A percentile compares a stretch with the other conserved stretches of the same genome.
Evolutionary conservation across 2,888 invertebrate genomes (phyloP).

Genomic region (Andrena hattorfiana): DNA sequence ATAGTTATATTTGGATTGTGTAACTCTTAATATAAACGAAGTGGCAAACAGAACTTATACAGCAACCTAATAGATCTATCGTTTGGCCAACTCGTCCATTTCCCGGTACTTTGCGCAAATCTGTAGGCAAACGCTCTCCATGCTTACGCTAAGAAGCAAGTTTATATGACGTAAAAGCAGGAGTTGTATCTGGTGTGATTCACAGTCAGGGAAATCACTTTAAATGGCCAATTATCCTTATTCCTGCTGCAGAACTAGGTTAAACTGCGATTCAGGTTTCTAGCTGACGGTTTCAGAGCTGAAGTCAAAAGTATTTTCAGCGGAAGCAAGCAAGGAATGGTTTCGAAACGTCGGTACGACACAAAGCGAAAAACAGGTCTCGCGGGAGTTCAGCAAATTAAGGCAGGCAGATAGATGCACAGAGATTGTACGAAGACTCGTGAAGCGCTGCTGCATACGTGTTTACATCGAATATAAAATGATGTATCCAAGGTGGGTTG

Average conservation of each 20-base stretch:
- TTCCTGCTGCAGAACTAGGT: neutral
- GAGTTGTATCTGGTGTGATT: neutral
- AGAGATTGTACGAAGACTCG: constrained; percentile 20
- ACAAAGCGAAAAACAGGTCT: neutral
- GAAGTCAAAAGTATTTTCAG: constrained; percentile 43
- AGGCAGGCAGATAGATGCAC: constrained; percentile 12
- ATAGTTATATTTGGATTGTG: too few relatives aligned
- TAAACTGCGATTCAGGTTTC: neutral
- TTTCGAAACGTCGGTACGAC: neutral
- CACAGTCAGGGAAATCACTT: neutral
- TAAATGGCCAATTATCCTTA: neutral
- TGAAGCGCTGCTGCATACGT: constrained; percentile 34
- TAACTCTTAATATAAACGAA: too few relatives aligned
- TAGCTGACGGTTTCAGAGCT: neutral
- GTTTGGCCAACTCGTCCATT: too few relatives aligned
- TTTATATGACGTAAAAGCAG: neutral
- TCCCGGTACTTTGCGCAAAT: too few relatives aligned
- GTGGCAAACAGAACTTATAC: too few relatives aligned
- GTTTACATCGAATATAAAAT: constrained; percentile 57
- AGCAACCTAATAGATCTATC: too few relatives aligned
- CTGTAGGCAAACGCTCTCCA: too few relatives aligned
- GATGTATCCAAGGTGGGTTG: constrained; percentile 37
- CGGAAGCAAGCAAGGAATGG: neutral
- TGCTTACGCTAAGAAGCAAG: too few relatives aligned
- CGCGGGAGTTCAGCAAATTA: constrained; percentile 27